Percentiles rank a stretch among this genome's conserved stretches.
Conservation (phyloP, 2,888 invertebrate species). For the Drosophila prostipennis region DNA sequence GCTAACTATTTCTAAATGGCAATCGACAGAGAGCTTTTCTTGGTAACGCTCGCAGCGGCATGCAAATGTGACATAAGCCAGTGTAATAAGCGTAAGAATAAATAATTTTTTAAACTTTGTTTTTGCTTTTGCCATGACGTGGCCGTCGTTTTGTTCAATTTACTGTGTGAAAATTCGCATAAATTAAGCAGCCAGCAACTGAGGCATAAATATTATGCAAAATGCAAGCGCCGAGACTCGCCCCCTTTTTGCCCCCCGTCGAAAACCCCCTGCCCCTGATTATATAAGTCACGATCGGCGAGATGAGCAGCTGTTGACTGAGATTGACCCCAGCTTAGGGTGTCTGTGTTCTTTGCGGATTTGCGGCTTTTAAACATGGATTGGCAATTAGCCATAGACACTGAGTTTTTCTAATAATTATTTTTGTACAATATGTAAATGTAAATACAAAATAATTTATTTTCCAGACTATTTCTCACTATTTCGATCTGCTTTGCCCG, state of each 20-base stretch:
- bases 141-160: constrained; percentile 75
- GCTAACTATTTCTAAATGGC: constrained; percentile 42
- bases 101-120: constrained; percentile 62
- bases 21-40: constrained; percentile 43
- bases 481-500: constrained; percentile 3
- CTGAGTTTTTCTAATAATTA: not conserved
- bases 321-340: constrained; percentile 59
- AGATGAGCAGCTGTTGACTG: constrained; percentile 61
- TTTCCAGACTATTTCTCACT: not conserved
- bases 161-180: constrained; percentile 80
- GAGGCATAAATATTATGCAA: constrained; percentile 78
- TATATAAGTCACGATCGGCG: constrained; percentile 53
- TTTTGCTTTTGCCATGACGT: constrained; percentile 39
- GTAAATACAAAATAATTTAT: no score
- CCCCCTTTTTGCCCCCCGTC: not conserved
- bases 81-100: constrained; percentile 77
- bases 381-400: constrained; percentile 65
- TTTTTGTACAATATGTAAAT: not conserved
- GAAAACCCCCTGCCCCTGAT: constrained; percentile 14
- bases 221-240: constrained; percentile 57
- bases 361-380: constrained; percentile 60
- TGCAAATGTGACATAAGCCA: constrained; percentile 66
- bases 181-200: constrained; percentile 66
- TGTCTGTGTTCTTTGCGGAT: constrained; percentile 40
- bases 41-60: constrained; percentile 44